Evolutionary conservation across 1,140 invertebrate species (phyloP).

Genomic region (Meteorus sp.): DNA sequence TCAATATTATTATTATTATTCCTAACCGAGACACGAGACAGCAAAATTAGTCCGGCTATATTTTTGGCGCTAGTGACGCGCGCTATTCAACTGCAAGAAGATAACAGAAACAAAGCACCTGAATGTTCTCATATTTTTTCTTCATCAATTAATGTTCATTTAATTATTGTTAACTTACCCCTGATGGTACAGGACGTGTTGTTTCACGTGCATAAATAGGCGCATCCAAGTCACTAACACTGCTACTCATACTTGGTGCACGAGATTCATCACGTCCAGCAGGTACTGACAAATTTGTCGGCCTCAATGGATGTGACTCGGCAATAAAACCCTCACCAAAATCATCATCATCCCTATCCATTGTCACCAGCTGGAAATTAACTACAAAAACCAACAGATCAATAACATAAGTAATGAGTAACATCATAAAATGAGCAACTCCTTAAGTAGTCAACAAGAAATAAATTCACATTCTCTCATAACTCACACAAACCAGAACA

Average conservation of each 20-base stretch:
- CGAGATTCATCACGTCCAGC: conserved; percentile 47
- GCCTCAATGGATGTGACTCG: conserved; percentile 62
- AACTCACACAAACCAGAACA: no score
- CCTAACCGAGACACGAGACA: no score
- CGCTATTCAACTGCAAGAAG: not conserved
- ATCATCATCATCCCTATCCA: conserved; percentile 62
- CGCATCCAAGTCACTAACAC: conserved; percentile 63
- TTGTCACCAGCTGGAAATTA: conserved; percentile 31
- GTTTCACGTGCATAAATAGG: conserved; percentile 62
- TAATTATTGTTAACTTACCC: conserved; percentile 39
- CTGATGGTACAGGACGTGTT: conserved; percentile 47
- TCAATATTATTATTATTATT: no score
- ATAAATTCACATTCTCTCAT: no score
- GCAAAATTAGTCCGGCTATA: no score
- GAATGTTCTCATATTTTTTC: conserved; percentile 3
- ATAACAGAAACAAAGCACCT: conserved; percentile 12
- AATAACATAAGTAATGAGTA: not conserved
- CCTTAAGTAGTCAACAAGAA: no score
- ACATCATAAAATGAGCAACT: no score
- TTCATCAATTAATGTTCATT: conserved; percentile 10
- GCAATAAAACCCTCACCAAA: conserved; percentile 62
- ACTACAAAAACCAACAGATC: conserved; percentile 6
- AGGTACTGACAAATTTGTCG: conserved; percentile 59
- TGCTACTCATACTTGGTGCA: conserved; percentile 61
- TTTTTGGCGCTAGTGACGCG: not conserved